Conservation (phyloP, 2,797 vertebrate genomes). For the Pteropus rufus region DNA sequence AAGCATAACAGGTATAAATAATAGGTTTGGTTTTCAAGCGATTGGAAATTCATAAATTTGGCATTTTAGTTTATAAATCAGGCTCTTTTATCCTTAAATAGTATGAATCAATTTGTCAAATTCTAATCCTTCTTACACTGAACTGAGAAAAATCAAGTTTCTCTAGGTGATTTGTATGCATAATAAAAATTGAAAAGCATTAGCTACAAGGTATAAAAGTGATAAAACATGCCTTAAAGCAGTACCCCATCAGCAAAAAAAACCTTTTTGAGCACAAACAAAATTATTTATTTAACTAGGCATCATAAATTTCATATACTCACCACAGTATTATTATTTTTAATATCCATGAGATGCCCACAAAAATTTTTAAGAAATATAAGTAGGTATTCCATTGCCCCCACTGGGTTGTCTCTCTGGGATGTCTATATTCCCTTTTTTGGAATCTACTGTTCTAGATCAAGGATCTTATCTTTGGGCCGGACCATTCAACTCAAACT, state of each 20-base stretch:
- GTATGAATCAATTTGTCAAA: neutral
- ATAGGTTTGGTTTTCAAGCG: neutral
- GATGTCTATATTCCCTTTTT: neutral
- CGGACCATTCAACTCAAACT: neutral
- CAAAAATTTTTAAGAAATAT: neutral
- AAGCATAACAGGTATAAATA: neutral
- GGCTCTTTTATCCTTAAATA: neutral
- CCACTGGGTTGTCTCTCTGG: neutral
- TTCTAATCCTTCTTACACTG: neutral
- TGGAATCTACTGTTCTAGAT: neutral
- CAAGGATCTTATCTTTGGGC: neutral
- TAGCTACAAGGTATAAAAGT: neutral
- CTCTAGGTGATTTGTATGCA: neutral
- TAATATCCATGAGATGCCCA: neutral
- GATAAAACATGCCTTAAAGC: neutral
- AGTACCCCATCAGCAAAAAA: neutral
- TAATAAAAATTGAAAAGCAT: slow-evolving; percentile 16
- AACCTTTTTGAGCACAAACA: neutral
- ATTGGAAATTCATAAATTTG: neutral
- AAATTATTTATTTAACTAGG: neutral
- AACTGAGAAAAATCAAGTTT: neutral
- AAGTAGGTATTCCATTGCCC: neutral
- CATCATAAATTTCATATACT: neutral
- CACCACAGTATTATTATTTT: neutral
- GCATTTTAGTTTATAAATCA: neutral